Evolutionary conservation across 2,797 vertebrate species (phyloP).

Genomic region (Jordanella pulchra): DNA sequence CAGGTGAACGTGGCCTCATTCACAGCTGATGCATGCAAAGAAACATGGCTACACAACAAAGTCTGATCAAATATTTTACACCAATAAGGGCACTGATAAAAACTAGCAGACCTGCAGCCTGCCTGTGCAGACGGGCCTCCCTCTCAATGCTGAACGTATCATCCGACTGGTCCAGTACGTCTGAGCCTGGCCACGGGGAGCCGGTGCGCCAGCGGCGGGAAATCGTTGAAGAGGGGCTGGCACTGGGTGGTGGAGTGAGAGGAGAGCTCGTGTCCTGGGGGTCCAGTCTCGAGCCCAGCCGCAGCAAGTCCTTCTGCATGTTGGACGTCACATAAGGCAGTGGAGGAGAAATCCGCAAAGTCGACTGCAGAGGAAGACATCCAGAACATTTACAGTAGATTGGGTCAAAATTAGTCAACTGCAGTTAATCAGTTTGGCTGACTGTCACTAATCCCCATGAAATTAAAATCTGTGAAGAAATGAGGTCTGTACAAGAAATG

Average conservation of each 20-base stretch:
- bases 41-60: background rate
- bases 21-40: slow-evolving; percentile 81
- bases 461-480: too few relatives aligned
- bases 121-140: slow-evolving; percentile 94
- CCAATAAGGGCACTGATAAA: background rate
- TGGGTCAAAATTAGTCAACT: background rate
- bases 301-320: slow-evolving; percentile 89
- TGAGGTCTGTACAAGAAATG: too few relatives aligned
- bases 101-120: slow-evolving; percentile 88
- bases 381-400: background rate
- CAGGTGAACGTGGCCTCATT: slow-evolving; percentile 98
- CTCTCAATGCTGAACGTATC: slow-evolving; percentile 95
- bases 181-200: slow-evolving; percentile 90
- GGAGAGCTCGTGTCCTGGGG: slow-evolving; percentile 85
- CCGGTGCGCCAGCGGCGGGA: slow-evolving; percentile 92
- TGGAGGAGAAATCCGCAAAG: slow-evolving; percentile 93
- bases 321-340: slow-evolving; percentile 90
- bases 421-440: background rate
- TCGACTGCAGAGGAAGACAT: slow-evolving; percentile 81
- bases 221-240: slow-evolving; percentile 81
- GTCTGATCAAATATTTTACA: background rate
- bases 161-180: slow-evolving; percentile 88
- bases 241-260: slow-evolving; percentile 78
- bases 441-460: background rate
- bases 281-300: slow-evolving; percentile 87